Base-by-base conservation (phyloP, 2,888 invertebrate species). In the Drosophila acutilabella region DNA sequence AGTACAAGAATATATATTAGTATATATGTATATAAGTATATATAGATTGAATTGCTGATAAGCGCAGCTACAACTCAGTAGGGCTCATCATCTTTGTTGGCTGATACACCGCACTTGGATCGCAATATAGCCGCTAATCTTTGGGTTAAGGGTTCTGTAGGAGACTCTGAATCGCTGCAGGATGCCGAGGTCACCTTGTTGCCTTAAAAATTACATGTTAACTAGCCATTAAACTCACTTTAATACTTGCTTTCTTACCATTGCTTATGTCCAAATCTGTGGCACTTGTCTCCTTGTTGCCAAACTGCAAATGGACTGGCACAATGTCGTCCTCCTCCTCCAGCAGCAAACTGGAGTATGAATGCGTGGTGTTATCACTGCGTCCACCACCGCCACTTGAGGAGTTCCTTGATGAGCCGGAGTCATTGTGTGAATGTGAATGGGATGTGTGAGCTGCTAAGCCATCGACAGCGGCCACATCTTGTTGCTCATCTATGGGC, bases 331-430 rank as follows among this genome's bases (percentile, higher is more conserved):
- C 92, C 69, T 92, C 93, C 59, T 92, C 92, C 71, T 92, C 93
- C 20, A 93, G 83, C 62, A 93, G 64, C n/a, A 93, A 81, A 78
- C 92, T 92, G 40, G 92, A 92, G 54, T 92, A 93, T 3, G 92
- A 93, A 69, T 92, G 93, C 38, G 93, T 92, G 54, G 93, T 93
- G 62, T 92, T 93, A 65, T 92, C 92, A 70, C 92, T 92, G 64
- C 91, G 90, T 26, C 82, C 90, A 2, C 84, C 84, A 13, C 90
- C 90, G 52, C 87, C 89, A 54, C 91, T 91, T 2, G 91, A 90
- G 20, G 91, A 91, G 45, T 91, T 90, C 36, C 91, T 88, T 4
- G 92, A 92, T 57, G 91, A 91, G 59, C 88, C 88, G 5, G 90
- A 90, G 48, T 87, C 85, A 50, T 91, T 86, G 53, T 81, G 88